These are phyloP conservation scores for Vidua macroura DNA, from an alignment of 2,113 vertebrate species.

Conservation along the genomic window DNA sequence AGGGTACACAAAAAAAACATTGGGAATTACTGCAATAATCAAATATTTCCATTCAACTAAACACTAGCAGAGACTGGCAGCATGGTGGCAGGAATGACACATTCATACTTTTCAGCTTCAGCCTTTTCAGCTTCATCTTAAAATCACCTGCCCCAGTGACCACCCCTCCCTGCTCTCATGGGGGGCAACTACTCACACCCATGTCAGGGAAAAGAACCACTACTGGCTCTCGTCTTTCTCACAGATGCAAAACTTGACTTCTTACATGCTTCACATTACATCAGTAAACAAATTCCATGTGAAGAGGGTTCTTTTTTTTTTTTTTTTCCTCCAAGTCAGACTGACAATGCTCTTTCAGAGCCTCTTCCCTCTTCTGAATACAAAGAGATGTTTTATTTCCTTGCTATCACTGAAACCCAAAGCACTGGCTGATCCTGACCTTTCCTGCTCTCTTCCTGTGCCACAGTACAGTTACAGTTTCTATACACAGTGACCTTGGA, in stretches of 20 bases:
- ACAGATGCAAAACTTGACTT: not conserved
- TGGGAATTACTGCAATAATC: not conserved
- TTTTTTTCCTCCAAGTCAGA: not conserved
- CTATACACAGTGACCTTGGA: not conserved
- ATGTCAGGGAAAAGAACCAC: not conserved
- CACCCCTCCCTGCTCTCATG: not conserved
- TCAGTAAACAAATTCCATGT: not conserved
- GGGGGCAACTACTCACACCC: not conserved
- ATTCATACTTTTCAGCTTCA: not conserved
- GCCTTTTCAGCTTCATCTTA: not conserved
- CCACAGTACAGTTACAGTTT: not conserved
- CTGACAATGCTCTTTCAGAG: not conserved
- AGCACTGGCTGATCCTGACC: not conserved
- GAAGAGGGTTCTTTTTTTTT: not conserved
- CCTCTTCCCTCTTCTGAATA: not conserved
- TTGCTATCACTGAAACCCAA: not conserved
- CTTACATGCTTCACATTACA: not conserved
- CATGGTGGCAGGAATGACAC: not conserved
- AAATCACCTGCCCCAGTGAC: not conserved
- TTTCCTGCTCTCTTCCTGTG: not conserved
- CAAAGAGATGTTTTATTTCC: not conserved
- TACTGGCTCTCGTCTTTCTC: not conserved
- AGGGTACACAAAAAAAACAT: not conserved
- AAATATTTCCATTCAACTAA: not conserved
- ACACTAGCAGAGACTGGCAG: not conserved